Evolutionary conservation across 2,888 invertebrate species (phyloP), one percentile per base, ranked within the genome.

Genomic region (Caenorhabditis parvicauda): DNA sequence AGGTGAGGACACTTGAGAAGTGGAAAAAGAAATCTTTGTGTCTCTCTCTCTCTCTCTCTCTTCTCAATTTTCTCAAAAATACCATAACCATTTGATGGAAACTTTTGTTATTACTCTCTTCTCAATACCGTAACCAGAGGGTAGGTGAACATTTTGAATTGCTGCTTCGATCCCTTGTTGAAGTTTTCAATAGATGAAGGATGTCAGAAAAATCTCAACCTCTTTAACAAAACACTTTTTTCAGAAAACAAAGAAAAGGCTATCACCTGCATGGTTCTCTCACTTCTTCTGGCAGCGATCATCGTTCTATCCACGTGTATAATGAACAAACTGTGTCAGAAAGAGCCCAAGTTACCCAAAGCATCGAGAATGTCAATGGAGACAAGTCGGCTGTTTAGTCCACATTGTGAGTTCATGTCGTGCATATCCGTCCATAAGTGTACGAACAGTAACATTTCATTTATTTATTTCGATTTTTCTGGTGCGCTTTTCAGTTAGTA

Each of bases 191-290:
- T 17, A 14, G 14, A 14, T 44, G 45, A 12, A 7, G 25, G 14
- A 19, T 22, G n/a, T 17, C 39, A 32, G n/a, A n/a, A n/a, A n/a
- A n/a, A n/a, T n/a, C n/a, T n/a, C n/a, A n/a, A n/a, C n/a, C n/a
- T n/a, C n/a, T n/a, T n/a, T n/a, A n/a, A n/a, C n/a, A n/a, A n/a
- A n/a, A 29, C 2, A 7, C 41, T n/a, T 25, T 46, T 25, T 53
- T 22, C 51, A 54, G 61, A 58, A 7, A 64, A 76, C 62, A 71
- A 72, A 22, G 78, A 79, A 38, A 74, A 77, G 42, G 57, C 68
- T 19, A 27, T 71, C 19, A 64, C 75, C 35, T 79, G 74, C 37
- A 63, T 74, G 27, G 58, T 70, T 24, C 56, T 79, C 6, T 70
- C 74, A 19, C 54, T 66, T 9, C 58, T 66, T 24, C 55, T 61